Conservation (phyloP, 2,888 invertebrate species). For the Ommatoiulus sabulosus region DNA sequence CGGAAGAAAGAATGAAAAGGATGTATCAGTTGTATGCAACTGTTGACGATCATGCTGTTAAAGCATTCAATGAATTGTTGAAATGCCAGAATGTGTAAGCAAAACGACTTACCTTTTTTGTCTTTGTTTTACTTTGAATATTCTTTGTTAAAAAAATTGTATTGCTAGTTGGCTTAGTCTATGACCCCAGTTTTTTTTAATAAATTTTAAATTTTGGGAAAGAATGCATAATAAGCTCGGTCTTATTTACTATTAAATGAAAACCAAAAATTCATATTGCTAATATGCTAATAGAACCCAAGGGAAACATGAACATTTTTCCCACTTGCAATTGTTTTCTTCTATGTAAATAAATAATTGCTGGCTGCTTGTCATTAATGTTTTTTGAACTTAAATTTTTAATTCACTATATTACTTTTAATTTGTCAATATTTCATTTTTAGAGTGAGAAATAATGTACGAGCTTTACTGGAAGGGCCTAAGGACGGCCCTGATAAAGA, state of each 20-base stretch:
- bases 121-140: not conserved
- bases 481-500: constrained; percentile 67
- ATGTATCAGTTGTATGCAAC: constrained; percentile 91
- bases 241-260: no score
- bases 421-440: constrained; percentile 58
- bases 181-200: not conserved
- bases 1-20: constrained; percentile 92
- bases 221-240: not conserved
- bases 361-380: no score
- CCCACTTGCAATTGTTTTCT: no score
- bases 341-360: no score
- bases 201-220: constrained; percentile 5
- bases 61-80: constrained; percentile 91
- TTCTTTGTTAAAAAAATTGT: no score
- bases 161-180: no score
- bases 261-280: no score
- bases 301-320: no score
- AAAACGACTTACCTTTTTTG: not conserved
- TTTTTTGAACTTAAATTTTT: no score
- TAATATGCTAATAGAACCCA: no score
- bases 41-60: constrained; percentile 94
- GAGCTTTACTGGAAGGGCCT: constrained; percentile 88
- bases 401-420: constrained; percentile 14
- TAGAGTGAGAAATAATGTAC: constrained; percentile 71
- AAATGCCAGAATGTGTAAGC: constrained; percentile 70